Base-by-base conservation (phyloP, 2,888 invertebrate species). In the Caenorhabditis sinica region DNA sequence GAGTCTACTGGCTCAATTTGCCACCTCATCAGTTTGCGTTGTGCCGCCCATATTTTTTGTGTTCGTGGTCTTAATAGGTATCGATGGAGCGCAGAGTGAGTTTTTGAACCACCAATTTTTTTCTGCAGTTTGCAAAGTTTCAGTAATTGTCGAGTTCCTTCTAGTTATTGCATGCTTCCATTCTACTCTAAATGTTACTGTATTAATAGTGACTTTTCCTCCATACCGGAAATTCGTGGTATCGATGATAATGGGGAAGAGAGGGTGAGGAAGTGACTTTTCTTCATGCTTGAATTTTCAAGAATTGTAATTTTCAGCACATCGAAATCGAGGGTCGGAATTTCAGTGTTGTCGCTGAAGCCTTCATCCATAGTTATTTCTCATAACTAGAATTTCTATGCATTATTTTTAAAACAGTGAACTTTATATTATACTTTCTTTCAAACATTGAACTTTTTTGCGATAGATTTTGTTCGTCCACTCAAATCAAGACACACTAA, bases 41-140 rank as follows among this genome's bases (percentile, higher is more conserved):
- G 51, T 65, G 8, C 79, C 79, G 53, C 79, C 79, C 23, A 71
- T 79, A 17, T 65, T 71, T 25, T 65, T 79, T 13, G 79, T 79
- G 40, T 71, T 79, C 23, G 77, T 77, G 3, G 69, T 69, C 9
- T 43, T 77, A 23, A 69, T 69, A 4, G 61, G 69, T 1, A 60
- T 76, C 15, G 36, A 68, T 49, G 60, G 51, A 20, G 76, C 76
- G 20, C 76, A 76, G 20, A 40, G 75, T 75, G 28, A 61, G 3
- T 2, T 28, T 6, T 25, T 11, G 23, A 53, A 23, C 9, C 11
- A 5, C 2, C 3, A 63, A 23, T 40, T 23, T 65, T 6, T 15
- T 25, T 23, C n/a, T 49, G 17, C 11, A 25, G 15, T 8, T 23
- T 56, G 5, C 40, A 36, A 20, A 25, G n/a, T 72, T 72, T n/a